These are phyloP conservation scores for Virgularia gustaviana DNA, from an alignment of 92 coral and sea anemone species.

Conservation along the genomic window DNA sequence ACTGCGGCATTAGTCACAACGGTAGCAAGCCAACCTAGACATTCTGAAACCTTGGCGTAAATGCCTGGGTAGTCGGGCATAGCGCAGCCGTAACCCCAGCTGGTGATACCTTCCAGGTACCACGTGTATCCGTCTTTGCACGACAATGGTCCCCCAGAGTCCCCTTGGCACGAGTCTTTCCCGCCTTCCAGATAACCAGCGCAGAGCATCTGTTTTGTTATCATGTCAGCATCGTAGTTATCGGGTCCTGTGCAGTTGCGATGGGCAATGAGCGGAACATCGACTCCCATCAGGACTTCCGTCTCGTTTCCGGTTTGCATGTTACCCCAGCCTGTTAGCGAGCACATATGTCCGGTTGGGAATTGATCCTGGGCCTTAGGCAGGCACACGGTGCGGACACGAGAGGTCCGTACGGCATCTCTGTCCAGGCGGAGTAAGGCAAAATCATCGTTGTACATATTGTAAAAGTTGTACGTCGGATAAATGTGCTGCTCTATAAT, in stretches of 20 bases:
- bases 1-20: background rate
- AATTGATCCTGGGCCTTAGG: slow-evolving; percentile 60
- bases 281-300: slow-evolving; percentile 66
- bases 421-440: slow-evolving; percentile 72
- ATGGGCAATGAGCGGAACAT: slow-evolving; percentile 70
- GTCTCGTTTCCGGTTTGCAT: slow-evolving; percentile 58
- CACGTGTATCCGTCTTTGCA: slow-evolving; percentile 1
- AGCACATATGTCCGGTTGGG: slow-evolving; percentile 64
- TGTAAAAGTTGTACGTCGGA: slow-evolving; percentile 62
- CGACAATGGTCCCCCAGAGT: slow-evolving; percentile 28
- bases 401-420: slow-evolving; percentile 42
- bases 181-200: slow-evolving; percentile 27
- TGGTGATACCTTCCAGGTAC: slow-evolving; percentile 12
- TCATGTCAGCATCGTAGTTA: slow-evolving; percentile 46
- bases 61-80: slow-evolving; percentile 11
- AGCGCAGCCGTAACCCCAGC: slow-evolving; percentile 35
- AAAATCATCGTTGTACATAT: slow-evolving; percentile 66
- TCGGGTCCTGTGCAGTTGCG: slow-evolving; percentile 70
- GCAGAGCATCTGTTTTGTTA: slow-evolving; percentile 76
- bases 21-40: slow-evolving; percentile 8
- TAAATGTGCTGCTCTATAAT: slow-evolving; percentile 61
- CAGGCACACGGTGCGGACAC: slow-evolving; percentile 61
- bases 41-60: slow-evolving; percentile 5
- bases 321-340: slow-evolving; percentile 86
- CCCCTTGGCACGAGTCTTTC: slow-evolving; percentile 31